Evolutionary conservation across 2,113 vertebrate species (phyloP), one percentile per base, ranked within the genome.

Genomic region (Ciconia maguari): DNA sequence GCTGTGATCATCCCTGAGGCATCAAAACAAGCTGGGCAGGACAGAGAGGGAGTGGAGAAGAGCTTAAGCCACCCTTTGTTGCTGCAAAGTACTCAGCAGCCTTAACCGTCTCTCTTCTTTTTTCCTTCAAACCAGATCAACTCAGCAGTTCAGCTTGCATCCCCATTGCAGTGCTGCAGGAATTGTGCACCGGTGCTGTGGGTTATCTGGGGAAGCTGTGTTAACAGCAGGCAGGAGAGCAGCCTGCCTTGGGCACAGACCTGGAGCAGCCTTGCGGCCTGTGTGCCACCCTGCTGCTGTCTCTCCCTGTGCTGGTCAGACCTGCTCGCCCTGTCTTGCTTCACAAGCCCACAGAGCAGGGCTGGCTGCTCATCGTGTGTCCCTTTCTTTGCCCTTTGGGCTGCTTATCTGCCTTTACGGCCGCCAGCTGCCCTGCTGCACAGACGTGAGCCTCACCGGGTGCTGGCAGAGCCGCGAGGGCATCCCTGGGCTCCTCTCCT

Each of bases 141-240:
- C 48, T 60, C 38, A 25, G 72, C 27, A 12, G 61, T 5, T 48
- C 61, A 52, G 66, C 34, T 58, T 19, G 17, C 54, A 14, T 24
- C 49, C n/a, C 26, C 49, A 0, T 0, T 26, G 52, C 38, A 52
- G 66, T 38, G 30, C 8, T 51, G 65, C 17, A 49, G 57, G 76
- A 60, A 26, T 17, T 4, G 0, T 6, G 66, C 15, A 7, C 4
- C 2, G 0, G 17, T 7, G 22, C 51, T 30, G 2, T 20, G 48
- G 38, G 49, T 25, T 34, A 21, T 24, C 5, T 65, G 66, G 60
- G 49, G 75, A n/a, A 66, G 75, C 36, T 32, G 34, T 8, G 49
- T 38, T 52, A 61, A 34, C 19, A 36, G 55, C 82, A 54, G 52
- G 36, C 54, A 58, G 90, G 79, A 41, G 42, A 58, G 26, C 36